Evolutionary conservation across 2,113 vertebrate species (phyloP).

Genomic region (Plecotus auritus): DNA sequence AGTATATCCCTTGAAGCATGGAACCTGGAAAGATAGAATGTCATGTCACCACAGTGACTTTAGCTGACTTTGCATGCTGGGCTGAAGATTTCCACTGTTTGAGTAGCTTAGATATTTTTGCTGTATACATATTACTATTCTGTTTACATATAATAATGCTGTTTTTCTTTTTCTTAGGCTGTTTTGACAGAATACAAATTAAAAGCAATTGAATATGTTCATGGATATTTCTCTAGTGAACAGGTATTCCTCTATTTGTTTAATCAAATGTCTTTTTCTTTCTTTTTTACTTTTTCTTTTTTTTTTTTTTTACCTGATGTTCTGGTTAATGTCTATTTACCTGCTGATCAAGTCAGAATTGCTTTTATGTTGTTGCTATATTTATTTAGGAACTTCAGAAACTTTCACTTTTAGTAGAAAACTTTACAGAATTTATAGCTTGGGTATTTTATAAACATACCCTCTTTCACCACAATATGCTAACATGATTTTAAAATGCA

Average conservation of each 20-base stretch:
- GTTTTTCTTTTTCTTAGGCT: slow-evolving; percentile 84
- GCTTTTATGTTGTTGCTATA: not conserved
- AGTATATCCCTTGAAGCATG: not conserved
- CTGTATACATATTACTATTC: not conserved
- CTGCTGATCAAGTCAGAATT: not conserved
- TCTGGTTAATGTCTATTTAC: not conserved
- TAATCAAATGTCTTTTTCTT: not conserved
- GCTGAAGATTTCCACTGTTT: not conserved
- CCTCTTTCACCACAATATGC: not conserved
- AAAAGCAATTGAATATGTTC: slow-evolving; percentile 97
- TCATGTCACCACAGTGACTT: not conserved
- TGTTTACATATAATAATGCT: not conserved
- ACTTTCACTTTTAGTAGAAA: not conserved
- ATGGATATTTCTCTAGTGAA: slow-evolving; percentile 98
- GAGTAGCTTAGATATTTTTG: not conserved
- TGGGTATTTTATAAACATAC: not conserved
- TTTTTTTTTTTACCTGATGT: not conserved
- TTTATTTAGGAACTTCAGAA: not conserved
- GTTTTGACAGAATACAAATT: slow-evolving; percentile 96
- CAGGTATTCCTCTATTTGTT: slow-evolving; percentile 85
- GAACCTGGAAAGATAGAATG: not conserved
- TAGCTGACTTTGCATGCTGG: not conserved
- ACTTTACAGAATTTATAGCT: not conserved
- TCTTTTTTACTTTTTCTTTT: not conserved
- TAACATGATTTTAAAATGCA: not conserved